Evolutionary conservation across 2,888 invertebrate species (phyloP), one percentile per base, ranked within the genome.

Genomic region (Pammene aurita): DNA sequence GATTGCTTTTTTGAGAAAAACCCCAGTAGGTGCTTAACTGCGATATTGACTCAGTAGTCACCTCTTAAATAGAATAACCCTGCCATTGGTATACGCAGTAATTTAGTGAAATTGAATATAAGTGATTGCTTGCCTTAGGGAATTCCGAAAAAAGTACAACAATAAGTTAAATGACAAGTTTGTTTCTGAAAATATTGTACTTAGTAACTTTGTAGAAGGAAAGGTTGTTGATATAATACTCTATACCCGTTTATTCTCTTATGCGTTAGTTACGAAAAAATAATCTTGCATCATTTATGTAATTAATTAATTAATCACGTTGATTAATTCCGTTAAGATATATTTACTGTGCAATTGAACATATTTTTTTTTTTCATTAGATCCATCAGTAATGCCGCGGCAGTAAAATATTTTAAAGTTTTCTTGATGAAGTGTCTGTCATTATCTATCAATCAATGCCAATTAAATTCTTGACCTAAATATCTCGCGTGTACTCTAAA

Each of bases 381-480:
- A 48, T 48, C 14, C 35, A 16, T 13, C 46, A 46, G 54, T 57
- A 48, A 42, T 38, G 41, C 41, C 14, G 26, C 11, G 14, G 10
- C 52, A 42, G 41, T 50, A 63, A 48, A 26, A 56, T 41, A 41
- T 65, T 38, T 38, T 52, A 18, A 52, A 55, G 26, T 16, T 46
- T 46, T 48, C 60, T 55, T 65, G 69, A 70, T 62, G 44, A 14
- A 52, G 18, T 57, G 41, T 42, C 34, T 58, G 38, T 55, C 55
- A 71, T 72, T 73, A 73, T 73, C 57, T 73, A 75, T 72, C 71
- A 72, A 74, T 74, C 73, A 73, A 70, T 71, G 71, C 72, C 72
- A 72, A 73, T 75, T 74, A 74, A 68, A 67, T 71, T 54, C 66
- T 71, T 72, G 75, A 74, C 73, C 73, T 72, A 70, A 72, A 74